These are phyloP conservation scores for Pangasius krempfi DNA, from an alignment of 2,797 vertebrate species.

Conservation along the genomic window DNA sequence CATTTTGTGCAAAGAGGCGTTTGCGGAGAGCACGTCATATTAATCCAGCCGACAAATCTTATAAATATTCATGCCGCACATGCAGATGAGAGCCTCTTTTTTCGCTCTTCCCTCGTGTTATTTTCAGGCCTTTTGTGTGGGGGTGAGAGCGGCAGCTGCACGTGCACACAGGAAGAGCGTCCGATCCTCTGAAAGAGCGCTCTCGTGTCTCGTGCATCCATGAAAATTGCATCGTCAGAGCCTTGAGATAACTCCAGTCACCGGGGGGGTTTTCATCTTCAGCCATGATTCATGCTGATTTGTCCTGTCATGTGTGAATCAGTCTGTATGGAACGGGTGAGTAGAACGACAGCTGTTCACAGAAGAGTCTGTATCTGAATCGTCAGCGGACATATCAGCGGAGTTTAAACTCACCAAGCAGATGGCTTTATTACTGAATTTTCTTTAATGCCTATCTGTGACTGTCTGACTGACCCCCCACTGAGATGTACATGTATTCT, in stretches of 20 bases:
- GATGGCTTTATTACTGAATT: constrained; percentile 22
- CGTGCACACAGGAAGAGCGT: constrained; percentile 9
- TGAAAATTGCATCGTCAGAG: constrained; percentile 40
- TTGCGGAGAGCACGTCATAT: constrained; percentile 32
- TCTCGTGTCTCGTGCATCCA: not conserved
- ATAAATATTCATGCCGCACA: constrained; percentile 43
- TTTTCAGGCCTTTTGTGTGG: constrained; percentile 45
- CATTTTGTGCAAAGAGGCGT: constrained; percentile 18
- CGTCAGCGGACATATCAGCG: not conserved
- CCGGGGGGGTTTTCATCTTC: constrained; percentile 7
- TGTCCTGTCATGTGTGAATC: constrained; percentile 23
- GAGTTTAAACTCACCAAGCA: constrained; percentile 23
- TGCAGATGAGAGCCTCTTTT: constrained; percentile 35
- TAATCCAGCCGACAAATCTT: constrained; percentile 36
- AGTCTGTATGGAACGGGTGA: constrained; percentile 6
- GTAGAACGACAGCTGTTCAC: constrained; percentile 17
- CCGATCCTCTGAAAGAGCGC: constrained; percentile 1
- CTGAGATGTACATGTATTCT: not conserved
- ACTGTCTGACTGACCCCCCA: constrained; percentile 7
- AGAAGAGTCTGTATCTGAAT: constrained; percentile 4
- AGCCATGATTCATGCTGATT: constrained; percentile 39
- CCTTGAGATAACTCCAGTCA: constrained; percentile 27
- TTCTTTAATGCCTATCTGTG: not conserved
- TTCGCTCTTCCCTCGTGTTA: constrained; percentile 27
- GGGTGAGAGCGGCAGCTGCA: constrained; percentile 24